Conservation (phyloP, 2,888 invertebrate genomes). For the Synergus japonicus region DNA sequence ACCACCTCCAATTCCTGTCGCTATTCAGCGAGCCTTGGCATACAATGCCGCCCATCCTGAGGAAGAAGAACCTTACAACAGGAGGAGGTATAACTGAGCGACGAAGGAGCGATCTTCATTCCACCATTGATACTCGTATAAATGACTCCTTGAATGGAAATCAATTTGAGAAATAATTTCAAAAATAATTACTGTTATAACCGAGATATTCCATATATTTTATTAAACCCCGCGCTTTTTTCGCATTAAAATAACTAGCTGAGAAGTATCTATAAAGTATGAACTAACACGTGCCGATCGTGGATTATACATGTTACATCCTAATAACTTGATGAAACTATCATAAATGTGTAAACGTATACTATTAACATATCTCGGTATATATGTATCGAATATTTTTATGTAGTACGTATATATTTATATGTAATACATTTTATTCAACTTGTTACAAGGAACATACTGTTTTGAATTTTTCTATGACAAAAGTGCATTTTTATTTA, state of each 20-base stretch:
- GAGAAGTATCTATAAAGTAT: too few relatives aligned
- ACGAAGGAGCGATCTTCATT: background rate
- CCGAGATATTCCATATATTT: background rate
- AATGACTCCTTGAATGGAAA: constrained; percentile 11
- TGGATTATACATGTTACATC: too few relatives aligned
- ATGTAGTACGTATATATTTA: background rate
- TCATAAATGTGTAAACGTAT: too few relatives aligned
- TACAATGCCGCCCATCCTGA: constrained; percentile 79
- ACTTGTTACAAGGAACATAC: background rate
- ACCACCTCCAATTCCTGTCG: constrained; percentile 88
- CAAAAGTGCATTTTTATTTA: background rate
- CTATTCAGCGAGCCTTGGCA: constrained; percentile 84
- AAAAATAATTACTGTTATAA: constrained; percentile 33
- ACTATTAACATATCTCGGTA: background rate
- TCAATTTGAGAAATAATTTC: background rate
- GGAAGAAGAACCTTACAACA: constrained; percentile 69
- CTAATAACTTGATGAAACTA: too few relatives aligned
- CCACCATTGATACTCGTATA: background rate
- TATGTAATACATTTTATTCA: constrained; percentile 8
- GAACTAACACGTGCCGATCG: too few relatives aligned
- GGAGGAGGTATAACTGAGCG: constrained; percentile 51
- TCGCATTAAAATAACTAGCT: background rate
- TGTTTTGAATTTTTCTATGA: background rate
- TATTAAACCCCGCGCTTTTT: background rate
- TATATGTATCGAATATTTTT: background rate